Conservation (phyloP, 2,113 vertebrate species). For the Istiophorus platypterus region DNA sequence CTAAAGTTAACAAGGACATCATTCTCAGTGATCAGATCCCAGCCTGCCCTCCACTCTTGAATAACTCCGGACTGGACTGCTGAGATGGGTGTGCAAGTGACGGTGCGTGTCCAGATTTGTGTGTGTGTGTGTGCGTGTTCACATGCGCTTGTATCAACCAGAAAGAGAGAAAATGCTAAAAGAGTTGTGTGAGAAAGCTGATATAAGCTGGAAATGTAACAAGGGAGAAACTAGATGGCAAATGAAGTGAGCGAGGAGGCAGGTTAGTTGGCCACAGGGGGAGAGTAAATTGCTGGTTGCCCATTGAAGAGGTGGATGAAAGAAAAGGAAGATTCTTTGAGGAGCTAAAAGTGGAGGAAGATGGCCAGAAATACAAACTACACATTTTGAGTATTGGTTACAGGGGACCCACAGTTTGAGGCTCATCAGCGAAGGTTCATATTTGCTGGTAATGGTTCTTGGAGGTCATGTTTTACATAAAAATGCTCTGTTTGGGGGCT, state of each 20-base stretch:
- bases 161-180: conserved; percentile 12
- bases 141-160: conserved; percentile 15
- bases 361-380: conserved; percentile 20
- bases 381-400: conserved; percentile 8
- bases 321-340: conserved; percentile 25
- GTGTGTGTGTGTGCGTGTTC: conserved; percentile 19
- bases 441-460: neutral
- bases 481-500: neutral
- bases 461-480: neutral
- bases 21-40: conserved; percentile 31
- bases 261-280: conserved; percentile 42
- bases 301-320: conserved; percentile 42
- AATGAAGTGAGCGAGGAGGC: conserved; percentile 43
- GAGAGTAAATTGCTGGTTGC: conserved; percentile 18
- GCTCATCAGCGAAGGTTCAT: neutral
- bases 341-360: conserved; percentile 5
- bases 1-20: conserved; percentile 26
- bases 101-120: neutral
- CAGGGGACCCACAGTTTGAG: conserved; percentile 15
- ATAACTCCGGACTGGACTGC: conserved; percentile 21
- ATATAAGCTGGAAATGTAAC: conserved; percentile 47
- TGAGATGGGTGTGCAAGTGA: neutral
- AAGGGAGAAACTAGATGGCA: conserved; percentile 29
- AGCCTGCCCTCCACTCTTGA: neutral
- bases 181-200: conserved; percentile 30